Evolutionary conservation across 2,888 invertebrate species (phyloP).

Genomic region (Pseudolycoriella hygida): DNA sequence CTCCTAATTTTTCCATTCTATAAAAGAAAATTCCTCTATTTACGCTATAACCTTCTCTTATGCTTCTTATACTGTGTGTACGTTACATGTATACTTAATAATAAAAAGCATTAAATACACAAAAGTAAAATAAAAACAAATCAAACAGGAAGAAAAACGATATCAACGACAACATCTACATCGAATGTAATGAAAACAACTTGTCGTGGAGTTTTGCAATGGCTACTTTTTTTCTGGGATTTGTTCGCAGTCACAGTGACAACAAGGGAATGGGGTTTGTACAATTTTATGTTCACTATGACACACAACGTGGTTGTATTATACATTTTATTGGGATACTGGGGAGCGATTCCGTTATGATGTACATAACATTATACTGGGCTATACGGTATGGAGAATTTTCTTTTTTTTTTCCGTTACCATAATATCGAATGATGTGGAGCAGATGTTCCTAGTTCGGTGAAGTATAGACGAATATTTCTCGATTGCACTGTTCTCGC

Average conservation of each 20-base stretch:
- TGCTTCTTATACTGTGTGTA: too few species aligned
- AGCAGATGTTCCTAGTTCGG: slow-evolving; percentile 1
- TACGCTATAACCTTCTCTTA: too few species aligned
- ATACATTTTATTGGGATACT: background rate
- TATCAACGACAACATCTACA: slow-evolving; percentile 4
- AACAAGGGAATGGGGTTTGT: slow-evolving; percentile 3
- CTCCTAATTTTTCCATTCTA: too few species aligned
- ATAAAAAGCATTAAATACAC: too few species aligned
- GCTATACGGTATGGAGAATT: too few species aligned
- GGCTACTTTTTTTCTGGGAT: slow-evolving; percentile 6
- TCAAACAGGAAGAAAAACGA: background rate
- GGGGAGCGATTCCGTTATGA: background rate
- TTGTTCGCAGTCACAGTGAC: slow-evolving; percentile 1
- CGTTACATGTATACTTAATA: too few species aligned
- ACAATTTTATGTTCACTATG: slow-evolving; percentile 2
- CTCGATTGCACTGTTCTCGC: too few species aligned
- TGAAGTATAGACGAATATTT: too few species aligned
- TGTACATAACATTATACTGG: background rate
- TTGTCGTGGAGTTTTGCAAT: slow-evolving; percentile 11
- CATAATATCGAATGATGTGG: background rate
- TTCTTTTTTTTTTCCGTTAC: too few species aligned
- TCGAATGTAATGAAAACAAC: slow-evolving; percentile 12
- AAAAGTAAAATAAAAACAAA: background rate
- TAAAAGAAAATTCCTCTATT: too few species aligned
- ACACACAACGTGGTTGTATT: background rate